Evolutionary conservation across 2,797 vertebrate genomes (phyloP).

Genomic region (Halcyon leucocephala): DNA sequence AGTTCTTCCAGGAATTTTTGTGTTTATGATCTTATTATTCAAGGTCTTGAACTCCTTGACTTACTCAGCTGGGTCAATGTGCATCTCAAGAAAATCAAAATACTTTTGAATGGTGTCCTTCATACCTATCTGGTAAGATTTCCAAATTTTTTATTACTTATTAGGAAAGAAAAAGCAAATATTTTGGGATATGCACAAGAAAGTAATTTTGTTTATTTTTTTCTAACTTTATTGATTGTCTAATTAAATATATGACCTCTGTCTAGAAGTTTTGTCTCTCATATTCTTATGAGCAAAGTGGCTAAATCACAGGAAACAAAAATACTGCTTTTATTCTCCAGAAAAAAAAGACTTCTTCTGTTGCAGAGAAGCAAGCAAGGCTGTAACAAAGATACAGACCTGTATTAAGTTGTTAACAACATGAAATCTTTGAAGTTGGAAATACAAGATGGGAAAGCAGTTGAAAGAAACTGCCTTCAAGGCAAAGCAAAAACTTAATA

Average conservation of each 20-base stretch:
- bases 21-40: background rate
- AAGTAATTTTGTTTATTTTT: background rate
- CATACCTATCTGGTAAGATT: background rate
- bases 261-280: background rate
- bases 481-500: background rate
- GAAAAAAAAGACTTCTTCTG: background rate
- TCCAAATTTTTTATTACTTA: background rate
- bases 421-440: background rate
- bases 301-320: background rate
- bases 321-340: background rate
- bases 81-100: background rate
- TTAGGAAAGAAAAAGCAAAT: background rate
- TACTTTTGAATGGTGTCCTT: background rate
- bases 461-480: background rate
- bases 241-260: background rate
- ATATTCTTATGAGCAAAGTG: background rate
- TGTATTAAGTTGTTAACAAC: background rate
- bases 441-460: background rate
- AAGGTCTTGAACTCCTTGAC: background rate
- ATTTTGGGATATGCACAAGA: background rate
- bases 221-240: background rate
- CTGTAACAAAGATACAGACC: background rate
- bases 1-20: background rate
- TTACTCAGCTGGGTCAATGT: background rate
- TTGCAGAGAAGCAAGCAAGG: background rate